A percentile compares a stretch with the other conserved stretches of the same genome.
Conservation (phyloP, 2,797 vertebrate species). For the Labeo calbasu region DNA sequence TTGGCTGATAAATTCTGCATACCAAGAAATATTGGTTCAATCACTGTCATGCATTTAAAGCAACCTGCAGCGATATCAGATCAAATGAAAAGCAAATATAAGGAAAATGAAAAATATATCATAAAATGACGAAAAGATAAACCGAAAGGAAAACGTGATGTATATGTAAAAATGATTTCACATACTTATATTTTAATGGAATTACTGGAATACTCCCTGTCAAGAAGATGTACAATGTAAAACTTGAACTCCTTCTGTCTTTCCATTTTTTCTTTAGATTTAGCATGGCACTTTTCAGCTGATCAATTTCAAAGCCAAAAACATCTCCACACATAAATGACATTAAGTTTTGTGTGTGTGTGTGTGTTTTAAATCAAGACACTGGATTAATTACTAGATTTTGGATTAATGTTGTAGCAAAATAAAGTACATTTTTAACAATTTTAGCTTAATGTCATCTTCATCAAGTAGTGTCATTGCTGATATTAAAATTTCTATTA, state of each 20-base stretch:
- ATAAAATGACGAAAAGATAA: neutral
- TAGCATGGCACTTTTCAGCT: too few species aligned
- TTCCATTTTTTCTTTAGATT: neutral
- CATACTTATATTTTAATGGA: conserved; percentile 9
- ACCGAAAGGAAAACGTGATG: neutral
- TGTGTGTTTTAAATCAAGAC: too few species aligned
- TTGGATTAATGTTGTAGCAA: too few species aligned
- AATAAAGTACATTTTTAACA: neutral
- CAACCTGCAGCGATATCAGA: neutral
- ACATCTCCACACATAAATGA: too few species aligned
- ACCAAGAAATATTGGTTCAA: neutral
- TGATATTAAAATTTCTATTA: neutral
- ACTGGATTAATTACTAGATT: too few species aligned
- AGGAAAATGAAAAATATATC: neutral
- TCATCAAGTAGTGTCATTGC: too few species aligned
- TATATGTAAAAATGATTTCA: conserved; percentile 5
- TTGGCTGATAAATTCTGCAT: neutral
- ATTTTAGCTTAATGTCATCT: neutral
- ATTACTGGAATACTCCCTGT: conserved; percentile 24
- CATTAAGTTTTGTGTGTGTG: too few species aligned
- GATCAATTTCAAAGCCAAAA: too few species aligned
- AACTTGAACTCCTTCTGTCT: neutral
- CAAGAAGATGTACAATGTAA: conserved; percentile 28
- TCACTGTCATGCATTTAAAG: neutral
- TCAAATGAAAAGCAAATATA: conserved; percentile 18